phyloP scores from a whole-genome alignment of 2,797 vertebrate species.

The Brachyrhaphis roseni region DNA sequence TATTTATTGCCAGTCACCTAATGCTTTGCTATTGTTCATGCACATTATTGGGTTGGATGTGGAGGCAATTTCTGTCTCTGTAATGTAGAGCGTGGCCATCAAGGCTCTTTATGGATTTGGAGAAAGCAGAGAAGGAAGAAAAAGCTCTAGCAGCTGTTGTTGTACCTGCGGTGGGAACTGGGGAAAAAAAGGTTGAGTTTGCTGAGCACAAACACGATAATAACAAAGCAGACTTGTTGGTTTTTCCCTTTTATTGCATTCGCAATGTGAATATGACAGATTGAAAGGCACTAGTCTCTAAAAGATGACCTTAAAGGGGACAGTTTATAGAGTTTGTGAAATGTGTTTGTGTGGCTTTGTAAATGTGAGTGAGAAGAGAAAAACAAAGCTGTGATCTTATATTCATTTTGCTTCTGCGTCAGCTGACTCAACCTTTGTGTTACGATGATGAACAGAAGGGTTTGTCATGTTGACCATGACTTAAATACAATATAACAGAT shows the following conservation, averaged over 20 bases:
- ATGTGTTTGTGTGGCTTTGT: conserved; percentile 39
- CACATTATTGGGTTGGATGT: conserved; percentile 65
- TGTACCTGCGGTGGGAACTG: conserved; percentile 37
- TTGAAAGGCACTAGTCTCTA: conserved; percentile 37
- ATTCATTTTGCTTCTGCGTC: conserved; percentile 48
- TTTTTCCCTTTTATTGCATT: conserved; percentile 23
- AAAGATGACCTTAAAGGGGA: conserved; percentile 52
- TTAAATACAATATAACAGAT: conserved; percentile 29
- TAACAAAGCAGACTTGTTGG: conserved; percentile 49
- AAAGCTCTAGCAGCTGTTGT: conserved; percentile 42
- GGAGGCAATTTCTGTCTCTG: conserved; percentile 66
- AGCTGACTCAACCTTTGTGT: conserved; percentile 26
- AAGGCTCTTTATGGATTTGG: conserved; percentile 58
- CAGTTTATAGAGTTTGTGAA: conserved; percentile 42
- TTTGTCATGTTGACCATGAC: conserved; percentile 29
- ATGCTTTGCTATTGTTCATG: conserved; percentile 72
- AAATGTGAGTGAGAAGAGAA: conserved; percentile 22
- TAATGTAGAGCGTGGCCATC: conserved; percentile 57
- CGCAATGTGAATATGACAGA: conserved; percentile 34
- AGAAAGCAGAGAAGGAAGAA: conserved; percentile 28
- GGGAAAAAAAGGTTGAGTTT: conserved; percentile 31
- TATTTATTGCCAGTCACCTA: conserved; percentile 69
- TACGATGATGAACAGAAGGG: conserved; percentile 19
- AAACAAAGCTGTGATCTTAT: conserved; percentile 48
- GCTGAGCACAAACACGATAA: conserved; percentile 35